phyloP scores from a whole-genome alignment of 1,140 invertebrate species.

The Hesperophylax magnus region DNA sequence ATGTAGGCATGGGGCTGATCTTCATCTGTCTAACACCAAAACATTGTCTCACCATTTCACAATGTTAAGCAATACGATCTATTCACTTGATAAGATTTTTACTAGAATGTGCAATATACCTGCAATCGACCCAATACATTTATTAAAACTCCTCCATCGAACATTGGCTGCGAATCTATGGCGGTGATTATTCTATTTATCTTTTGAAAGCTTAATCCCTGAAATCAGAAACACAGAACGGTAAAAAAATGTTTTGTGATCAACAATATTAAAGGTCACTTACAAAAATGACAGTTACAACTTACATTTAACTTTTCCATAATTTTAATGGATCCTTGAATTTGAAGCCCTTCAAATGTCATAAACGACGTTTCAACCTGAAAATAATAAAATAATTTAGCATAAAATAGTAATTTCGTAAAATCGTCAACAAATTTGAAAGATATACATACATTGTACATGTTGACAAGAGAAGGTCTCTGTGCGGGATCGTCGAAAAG shows the following conservation, averaged over 20 bases:
- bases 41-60: conserved; percentile 45
- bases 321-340: conserved; percentile 92
- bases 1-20: conserved; percentile 92
- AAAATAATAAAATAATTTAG: conserved; percentile 61
- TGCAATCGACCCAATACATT: conserved; percentile 94
- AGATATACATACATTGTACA: conserved; percentile 89
- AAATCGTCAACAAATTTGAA: conserved; percentile 41
- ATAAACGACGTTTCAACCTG: conserved; percentile 93
- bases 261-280: conserved; percentile 17
- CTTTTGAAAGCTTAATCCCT: conserved; percentile 92
- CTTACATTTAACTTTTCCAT: conserved; percentile 95
- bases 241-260: conserved; percentile 2
- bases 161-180: conserved; percentile 96
- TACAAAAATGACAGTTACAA: conserved; percentile 54
- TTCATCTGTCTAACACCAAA: conserved; percentile 84
- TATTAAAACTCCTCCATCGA: conserved; percentile 94
- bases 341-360: conserved; percentile 94
- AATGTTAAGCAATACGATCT: background rate
- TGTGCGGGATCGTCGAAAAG: conserved; percentile 90
- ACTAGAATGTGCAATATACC: conserved; percentile 70
- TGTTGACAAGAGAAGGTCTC: conserved; percentile 85
- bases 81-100: no score
- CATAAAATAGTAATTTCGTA: conserved; percentile 59
- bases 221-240: conserved; percentile 63
- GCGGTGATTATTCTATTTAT: conserved; percentile 92